Base-by-base conservation (phyloP, 2,888 invertebrate genomes). In the Heliconius aoede region DNA sequence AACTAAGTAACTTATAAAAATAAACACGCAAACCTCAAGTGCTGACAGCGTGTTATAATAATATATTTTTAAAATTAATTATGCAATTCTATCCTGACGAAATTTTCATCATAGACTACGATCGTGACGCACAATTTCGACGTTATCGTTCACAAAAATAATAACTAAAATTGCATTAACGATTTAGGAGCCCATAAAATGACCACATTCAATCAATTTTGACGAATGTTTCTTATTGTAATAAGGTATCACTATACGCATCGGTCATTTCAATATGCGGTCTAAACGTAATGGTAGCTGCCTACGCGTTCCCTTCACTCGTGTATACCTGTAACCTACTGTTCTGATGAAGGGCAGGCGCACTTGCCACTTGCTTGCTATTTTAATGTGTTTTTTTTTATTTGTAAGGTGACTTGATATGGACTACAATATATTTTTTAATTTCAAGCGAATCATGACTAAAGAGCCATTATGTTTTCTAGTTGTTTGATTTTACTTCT, bases 261-360 rank as follows among this genome's bases (percentile, higher is more conserved):
- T 81, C 81, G 80, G 79, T 79, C 61, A 77, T 77, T 78, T 80
- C 74, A 81, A 81, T 81, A 77, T 76, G 64, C 68, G 75, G 74
- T 67, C 72, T 74, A 76, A 82, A 81, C 76, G 81, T 79, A 84
- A 82, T 82, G 80, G 79, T 80, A 81, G 74, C 81, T 78, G 76
- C 85, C 85, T 83, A 86, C 85, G 84, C 85, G 77, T 64, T 83
- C 85, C 85, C 84, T 85, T 85, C 85, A 85, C 85, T 82, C 67
- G 80, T 74, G 67, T 76, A 77, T 71, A 76, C 80, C 76, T 81
- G 81, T 82, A 78, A 81, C 80, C 81, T 82, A 83, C 80, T 80
- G 82, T 79, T 55, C 71, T 67, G 72, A 24, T 69, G 81, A 82
- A 83, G 83, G 83, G 83, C 83, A 80, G 72, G 75, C 79, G 76